These are phyloP conservation scores for Litoditis marina DNA, from an alignment of 2,888 invertebrate species.

Conservation along the genomic window DNA sequence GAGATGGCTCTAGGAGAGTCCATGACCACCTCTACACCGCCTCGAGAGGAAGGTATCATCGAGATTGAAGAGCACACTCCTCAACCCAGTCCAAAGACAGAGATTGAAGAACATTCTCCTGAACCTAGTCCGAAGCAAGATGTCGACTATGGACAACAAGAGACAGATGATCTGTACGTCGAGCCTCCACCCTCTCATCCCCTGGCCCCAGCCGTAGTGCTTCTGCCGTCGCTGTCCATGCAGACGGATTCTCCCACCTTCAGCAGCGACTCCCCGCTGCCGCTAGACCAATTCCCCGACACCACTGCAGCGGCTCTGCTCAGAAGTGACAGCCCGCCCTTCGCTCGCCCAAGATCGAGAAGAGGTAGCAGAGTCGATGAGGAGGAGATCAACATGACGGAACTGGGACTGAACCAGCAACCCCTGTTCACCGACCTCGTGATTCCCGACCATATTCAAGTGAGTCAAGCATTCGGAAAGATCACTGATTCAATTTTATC, in stretches of 20 bases:
- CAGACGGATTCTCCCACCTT: neutral
- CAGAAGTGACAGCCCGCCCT: constrained; percentile 32
- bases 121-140: no score
- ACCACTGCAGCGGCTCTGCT: neutral
- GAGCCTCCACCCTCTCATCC: no score
- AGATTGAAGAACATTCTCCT: no score
- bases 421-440: constrained; percentile 14
- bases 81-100: no score
- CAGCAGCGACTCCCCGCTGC: neutral
- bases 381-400: constrained; percentile 37
- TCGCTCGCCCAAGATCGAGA: constrained; percentile 51
- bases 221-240: constrained; percentile 7
- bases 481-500: no score
- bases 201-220: constrained; percentile 4
- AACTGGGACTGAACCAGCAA: constrained; percentile 22
- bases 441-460: constrained; percentile 16
- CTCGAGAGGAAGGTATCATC: neutral
- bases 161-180: no score
- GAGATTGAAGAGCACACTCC: neutral
- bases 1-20: constrained; percentile 12
- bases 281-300: neutral
- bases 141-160: no score
- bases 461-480: no score
- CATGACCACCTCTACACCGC: neutral
- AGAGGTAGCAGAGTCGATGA: constrained; percentile 54